Base-by-base conservation (phyloP, 2,888 invertebrate genomes). In the Cheilosia urbana region DNA sequence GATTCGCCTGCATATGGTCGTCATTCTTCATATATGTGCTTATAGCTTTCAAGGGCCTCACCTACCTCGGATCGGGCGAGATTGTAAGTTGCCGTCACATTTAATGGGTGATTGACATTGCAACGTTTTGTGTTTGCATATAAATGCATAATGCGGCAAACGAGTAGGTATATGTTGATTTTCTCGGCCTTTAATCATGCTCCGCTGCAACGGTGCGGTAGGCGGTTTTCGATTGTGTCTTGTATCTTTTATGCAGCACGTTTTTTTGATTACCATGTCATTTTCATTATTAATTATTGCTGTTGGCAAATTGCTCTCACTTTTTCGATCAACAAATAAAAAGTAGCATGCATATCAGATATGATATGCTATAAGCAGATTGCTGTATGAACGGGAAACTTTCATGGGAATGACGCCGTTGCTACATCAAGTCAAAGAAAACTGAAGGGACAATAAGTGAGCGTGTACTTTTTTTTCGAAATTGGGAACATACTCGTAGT, bases 241-340 rank as follows among this genome's bases (percentile, higher is more conserved):
- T 37, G 11, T 19, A 9, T 13, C 24, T 68, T 27, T 9, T 47
- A 27, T 7, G 40, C n/a, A 17, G 40, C 42, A 2, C 34, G 47
- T 42, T 60, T 60, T 27, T 72, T 24, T 49, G 30, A 30, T 47
- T 69, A 75, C 27, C 69, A 55, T 71, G 66, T 53, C 68, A 65
- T 69, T 84, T 69, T 71, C 37, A 51, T 75, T 84, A 75, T 71
- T 79, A 69, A 75, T 84, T 80, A 51, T 42, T 55, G 65, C 40
- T 65, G 69, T n/a, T 75, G 73, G 80, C 80, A 80, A 75, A 84
- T 71, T 80, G 69, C 84, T 80, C 84, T 84, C 84, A 80, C 84
- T 79, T 80, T 73, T 65, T 11, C 15, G 27, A 63, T 21, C 7
- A 55, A 17, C 7, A 58, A 58, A 62, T 75, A 49, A 40, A 24